phyloP scores from a whole-genome alignment of 2,888 invertebrate species.

The Thecophora atra region DNA sequence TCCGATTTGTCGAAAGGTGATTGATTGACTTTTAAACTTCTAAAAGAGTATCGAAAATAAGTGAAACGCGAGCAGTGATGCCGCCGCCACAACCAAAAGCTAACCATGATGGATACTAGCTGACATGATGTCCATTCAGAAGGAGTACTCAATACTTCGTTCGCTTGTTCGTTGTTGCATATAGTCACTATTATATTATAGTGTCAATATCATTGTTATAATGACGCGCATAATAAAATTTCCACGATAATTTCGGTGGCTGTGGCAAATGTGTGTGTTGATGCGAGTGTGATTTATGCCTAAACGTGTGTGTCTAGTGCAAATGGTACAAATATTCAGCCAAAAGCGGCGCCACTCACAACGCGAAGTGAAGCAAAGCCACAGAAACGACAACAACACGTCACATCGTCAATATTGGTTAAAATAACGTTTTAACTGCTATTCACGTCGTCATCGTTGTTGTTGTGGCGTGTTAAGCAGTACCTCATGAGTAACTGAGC shows the following conservation, averaged over 20 bases:
- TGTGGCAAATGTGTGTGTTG: neutral
- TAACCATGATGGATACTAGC: neutral
- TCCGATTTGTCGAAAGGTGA: no score
- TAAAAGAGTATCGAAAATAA: no score
- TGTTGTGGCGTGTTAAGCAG: neutral
- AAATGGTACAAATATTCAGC: neutral
- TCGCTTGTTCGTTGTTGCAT: neutral
- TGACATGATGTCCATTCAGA: conserved; percentile 13
- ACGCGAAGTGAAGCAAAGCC: neutral
- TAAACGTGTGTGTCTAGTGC: neutral
- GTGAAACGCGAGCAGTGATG: no score
- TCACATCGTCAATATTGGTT: neutral
- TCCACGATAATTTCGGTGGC: neutral
- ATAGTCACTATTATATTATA: no score
- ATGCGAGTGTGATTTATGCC: neutral
- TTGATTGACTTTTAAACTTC: no score
- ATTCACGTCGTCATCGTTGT: neutral
- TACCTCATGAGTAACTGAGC: neutral
- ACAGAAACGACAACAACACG: no score
- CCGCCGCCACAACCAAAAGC: no score
- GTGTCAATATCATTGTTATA: conserved; percentile 25
- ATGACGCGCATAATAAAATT: conserved; percentile 9
- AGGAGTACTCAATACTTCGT: neutral
- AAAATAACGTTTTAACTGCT: neutral
- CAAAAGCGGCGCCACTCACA: neutral